Evolutionary conservation across 2,888 invertebrate species (phyloP).

Genomic region (Litoditis marina): DNA sequence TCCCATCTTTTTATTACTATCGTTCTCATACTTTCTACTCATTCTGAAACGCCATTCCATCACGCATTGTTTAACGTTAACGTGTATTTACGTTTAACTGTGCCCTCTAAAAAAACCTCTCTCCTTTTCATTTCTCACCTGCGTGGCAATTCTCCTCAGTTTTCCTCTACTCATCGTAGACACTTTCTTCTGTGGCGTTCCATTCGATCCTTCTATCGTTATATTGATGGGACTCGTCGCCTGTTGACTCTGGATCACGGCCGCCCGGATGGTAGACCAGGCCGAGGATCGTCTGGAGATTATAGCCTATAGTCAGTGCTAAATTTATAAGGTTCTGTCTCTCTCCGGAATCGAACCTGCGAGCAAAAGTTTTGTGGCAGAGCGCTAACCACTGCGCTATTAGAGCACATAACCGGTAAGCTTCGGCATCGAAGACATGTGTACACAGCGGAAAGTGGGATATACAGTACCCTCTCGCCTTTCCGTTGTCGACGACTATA

Average conservation of each 20-base stretch:
- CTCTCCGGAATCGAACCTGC: not conserved
- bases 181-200: constrained; percentile 28
- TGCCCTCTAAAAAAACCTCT: not conserved
- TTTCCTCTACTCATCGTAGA: constrained; percentile 47
- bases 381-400: too few relatives aligned
- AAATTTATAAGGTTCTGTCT: not conserved
- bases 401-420: too few relatives aligned
- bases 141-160: constrained; percentile 44
- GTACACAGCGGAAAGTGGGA: too few relatives aligned
- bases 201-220: constrained; percentile 23
- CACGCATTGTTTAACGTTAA: too few relatives aligned
- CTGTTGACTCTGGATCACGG: constrained; percentile 32
- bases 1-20: too few relatives aligned
- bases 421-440: too few relatives aligned
- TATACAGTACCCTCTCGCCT: too few relatives aligned
- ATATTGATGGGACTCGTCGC: constrained; percentile 35
- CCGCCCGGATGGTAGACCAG: constrained; percentile 47
- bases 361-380: too few relatives aligned
- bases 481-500: not conserved
- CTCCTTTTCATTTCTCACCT: constrained; percentile 15
- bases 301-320: too few relatives aligned
- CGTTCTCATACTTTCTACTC: too few relatives aligned
- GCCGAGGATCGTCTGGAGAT: constrained; percentile 44
- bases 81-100: too few relatives aligned
- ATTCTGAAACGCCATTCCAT: too few relatives aligned